Evolutionary conservation across 2,888 invertebrate species (phyloP).

Genomic region (Panzeria rudis): DNA sequence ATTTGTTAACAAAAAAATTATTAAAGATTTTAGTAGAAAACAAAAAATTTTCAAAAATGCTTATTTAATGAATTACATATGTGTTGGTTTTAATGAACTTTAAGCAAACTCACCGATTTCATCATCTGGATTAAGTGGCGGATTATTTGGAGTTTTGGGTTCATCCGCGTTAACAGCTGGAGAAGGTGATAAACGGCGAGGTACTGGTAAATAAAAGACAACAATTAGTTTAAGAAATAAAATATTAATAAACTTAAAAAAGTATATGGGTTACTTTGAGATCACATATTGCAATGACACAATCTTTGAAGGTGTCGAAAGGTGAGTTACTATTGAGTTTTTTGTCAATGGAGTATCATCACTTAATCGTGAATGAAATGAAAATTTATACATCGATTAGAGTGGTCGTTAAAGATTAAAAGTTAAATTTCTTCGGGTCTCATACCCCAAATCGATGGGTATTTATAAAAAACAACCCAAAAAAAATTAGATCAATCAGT

Average conservation of each 20-base stretch:
- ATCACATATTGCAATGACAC: too few relatives aligned
- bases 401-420: too few relatives aligned
- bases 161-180: constrained; percentile 74
- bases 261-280: background rate
- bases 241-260: background rate
- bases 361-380: too few relatives aligned
- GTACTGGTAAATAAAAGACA: constrained; percentile 69
- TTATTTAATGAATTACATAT: background rate
- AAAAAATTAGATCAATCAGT: too few relatives aligned
- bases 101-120: constrained; percentile 80
- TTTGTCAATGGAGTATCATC: too few relatives aligned
- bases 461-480: too few relatives aligned
- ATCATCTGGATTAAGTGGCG: constrained; percentile 77
- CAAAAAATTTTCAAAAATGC: constrained; percentile 53
- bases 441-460: too few relatives aligned
- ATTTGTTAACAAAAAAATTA: constrained; percentile 22
- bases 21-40: constrained; percentile 60
- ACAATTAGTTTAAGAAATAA: background rate
- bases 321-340: too few relatives aligned
- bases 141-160: constrained; percentile 77
- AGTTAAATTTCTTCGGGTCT: too few relatives aligned
- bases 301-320: too few relatives aligned
- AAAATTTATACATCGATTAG: too few relatives aligned
- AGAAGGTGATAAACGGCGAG: constrained; percentile 78
- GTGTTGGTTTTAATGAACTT: background rate